Evolutionary conservation across 2,888 invertebrate genomes (phyloP).

Genomic region (Lumbricus terrestris): DNA sequence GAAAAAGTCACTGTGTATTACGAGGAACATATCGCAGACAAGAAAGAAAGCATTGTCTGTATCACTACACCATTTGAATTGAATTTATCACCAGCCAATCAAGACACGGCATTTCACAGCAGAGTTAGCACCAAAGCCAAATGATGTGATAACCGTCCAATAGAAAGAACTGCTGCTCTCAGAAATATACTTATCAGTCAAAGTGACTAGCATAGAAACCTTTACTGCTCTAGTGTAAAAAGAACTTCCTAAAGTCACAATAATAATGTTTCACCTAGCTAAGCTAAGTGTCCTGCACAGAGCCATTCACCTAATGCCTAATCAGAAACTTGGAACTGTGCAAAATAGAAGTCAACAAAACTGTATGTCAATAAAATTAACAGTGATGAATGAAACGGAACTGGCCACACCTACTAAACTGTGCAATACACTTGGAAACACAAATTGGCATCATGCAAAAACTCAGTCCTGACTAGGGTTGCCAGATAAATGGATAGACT

Average conservation of each 20-base stretch:
- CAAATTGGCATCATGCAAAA: background rate
- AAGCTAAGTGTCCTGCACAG: background rate
- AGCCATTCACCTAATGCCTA: background rate
- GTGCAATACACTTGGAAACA: background rate
- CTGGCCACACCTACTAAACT: background rate
- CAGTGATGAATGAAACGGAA: background rate
- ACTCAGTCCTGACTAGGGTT: background rate
- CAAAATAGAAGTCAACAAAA: background rate
- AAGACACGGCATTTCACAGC: no score
- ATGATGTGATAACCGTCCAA: background rate
- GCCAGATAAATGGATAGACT: no score
- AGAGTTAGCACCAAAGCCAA: no score
- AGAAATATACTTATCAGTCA: background rate
- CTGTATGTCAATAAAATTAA: background rate
- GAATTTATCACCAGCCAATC: background rate
- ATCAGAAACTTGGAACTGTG: background rate
- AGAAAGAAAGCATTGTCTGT: background rate
- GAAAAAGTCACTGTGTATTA: no score
- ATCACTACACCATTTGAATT: background rate
- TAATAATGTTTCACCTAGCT: background rate
- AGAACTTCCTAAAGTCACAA: background rate
- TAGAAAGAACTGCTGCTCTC: background rate
- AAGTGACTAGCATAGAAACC: background rate
- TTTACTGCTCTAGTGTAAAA: background rate
- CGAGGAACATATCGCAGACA: background rate